phyloP scores from a whole-genome alignment of 2,113 vertebrate genomes.

The Callaeas wilsoni region DNA sequence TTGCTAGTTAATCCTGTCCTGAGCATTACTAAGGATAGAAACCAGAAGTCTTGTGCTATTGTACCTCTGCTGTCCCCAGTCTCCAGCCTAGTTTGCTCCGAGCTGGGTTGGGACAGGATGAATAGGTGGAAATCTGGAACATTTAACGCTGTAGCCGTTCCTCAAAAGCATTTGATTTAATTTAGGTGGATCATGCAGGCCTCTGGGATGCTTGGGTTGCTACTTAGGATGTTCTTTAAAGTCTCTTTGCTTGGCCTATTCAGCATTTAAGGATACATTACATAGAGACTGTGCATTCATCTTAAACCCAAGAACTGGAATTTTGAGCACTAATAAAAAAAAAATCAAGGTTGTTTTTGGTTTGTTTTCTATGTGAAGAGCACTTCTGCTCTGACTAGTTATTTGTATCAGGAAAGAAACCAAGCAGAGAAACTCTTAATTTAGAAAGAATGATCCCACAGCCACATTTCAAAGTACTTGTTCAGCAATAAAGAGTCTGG shows the following conservation, averaged over 20 bases:
- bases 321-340: neutral
- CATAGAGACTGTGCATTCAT: neutral
- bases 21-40: neutral
- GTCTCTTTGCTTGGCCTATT: neutral
- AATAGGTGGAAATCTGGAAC: neutral
- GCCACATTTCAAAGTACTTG: neutral
- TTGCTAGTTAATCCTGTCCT: neutral
- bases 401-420: neutral
- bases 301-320: neutral
- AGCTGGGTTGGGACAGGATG: neutral
- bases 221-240: neutral
- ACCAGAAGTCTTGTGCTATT: neutral
- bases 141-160: neutral
- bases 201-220: neutral
- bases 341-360: neutral
- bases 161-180: neutral
- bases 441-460: neutral
- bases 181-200: neutral
- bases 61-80: fast-evolving
- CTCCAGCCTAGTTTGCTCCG: neutral
- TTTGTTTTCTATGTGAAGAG: neutral
- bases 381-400: neutral
- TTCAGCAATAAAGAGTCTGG: neutral
- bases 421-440: neutral
- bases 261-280: neutral